Conservation (phyloP, 2,888 invertebrate species). For the Leucoma salicis region DNA sequence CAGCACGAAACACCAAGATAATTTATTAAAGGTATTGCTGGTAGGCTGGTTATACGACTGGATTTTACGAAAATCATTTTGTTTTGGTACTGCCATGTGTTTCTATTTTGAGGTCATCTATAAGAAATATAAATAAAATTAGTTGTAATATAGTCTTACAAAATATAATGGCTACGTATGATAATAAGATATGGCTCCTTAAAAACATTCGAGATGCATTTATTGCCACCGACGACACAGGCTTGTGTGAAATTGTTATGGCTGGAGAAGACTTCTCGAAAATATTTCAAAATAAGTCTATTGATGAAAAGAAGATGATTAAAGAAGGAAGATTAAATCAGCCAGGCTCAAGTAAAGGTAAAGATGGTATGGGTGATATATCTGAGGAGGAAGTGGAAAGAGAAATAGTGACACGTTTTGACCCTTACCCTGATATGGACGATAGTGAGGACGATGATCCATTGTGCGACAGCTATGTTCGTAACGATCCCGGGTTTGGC, state of each 20-base stretch:
- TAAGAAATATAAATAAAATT: constrained; percentile 18
- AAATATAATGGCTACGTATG: constrained; percentile 92
- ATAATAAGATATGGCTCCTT: constrained; percentile 95
- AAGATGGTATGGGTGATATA: constrained; percentile 56
- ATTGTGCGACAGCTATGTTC: constrained; percentile 85
- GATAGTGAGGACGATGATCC: constrained; percentile 91
- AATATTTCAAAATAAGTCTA: constrained; percentile 70
- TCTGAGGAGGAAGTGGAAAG: constrained; percentile 64
- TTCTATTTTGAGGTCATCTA: constrained; percentile 29
- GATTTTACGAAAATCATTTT: constrained; percentile 32
- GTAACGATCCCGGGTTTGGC: constrained; percentile 70
- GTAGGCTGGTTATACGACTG: constrained; percentile 1
- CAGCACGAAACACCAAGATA: too few species aligned
- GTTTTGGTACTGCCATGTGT: constrained; percentile 41
- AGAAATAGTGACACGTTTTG: constrained; percentile 77
- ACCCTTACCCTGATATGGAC: constrained; percentile 89
- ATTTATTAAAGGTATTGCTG: not conserved
- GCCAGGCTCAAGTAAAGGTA: constrained; percentile 60
- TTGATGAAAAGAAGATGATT: constrained; percentile 65
- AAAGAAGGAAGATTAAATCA: constrained; percentile 53
- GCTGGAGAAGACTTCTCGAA: constrained; percentile 90
- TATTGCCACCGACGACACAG: constrained; percentile 97
- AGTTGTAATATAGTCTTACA: not conserved
- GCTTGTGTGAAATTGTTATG: constrained; percentile 96
- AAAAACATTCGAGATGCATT: constrained; percentile 97